A percentile compares a stretch with the other conserved stretches of the same genome.
Evolutionary conservation across 2,888 invertebrate genomes (phyloP).

Genomic region (Orthonychiurus folsomi): DNA sequence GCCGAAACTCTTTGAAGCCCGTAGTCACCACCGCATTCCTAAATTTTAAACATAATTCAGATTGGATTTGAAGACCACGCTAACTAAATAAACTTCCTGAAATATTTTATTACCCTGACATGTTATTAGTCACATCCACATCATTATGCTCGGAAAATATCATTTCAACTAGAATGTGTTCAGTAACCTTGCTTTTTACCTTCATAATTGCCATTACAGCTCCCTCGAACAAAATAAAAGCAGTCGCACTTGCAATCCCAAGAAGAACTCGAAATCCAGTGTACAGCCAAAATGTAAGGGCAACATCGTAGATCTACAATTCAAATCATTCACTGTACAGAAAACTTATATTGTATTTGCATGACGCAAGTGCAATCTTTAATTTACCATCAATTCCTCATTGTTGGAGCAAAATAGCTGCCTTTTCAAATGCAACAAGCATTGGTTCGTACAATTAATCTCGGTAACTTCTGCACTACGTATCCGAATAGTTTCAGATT

Average conservation of each 20-base stretch:
- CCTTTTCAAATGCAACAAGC: slow-evolving; percentile 28
- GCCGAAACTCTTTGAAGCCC: slow-evolving; percentile 67
- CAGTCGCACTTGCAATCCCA: slow-evolving; percentile 50
- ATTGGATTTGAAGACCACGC: slow-evolving; percentile 5
- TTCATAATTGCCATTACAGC: slow-evolving; percentile 65
- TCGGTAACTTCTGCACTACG: neutral
- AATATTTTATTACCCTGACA: neutral
- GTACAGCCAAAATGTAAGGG: slow-evolving; percentile 64
- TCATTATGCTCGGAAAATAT: no score
- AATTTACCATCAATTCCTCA: slow-evolving; percentile 18
- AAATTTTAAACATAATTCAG: slow-evolving; percentile 9
- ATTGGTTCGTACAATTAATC: slow-evolving; percentile 19
- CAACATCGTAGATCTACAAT: slow-evolving; percentile 48
- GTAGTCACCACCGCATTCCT: slow-evolving; percentile 56
- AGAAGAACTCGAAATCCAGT: slow-evolving; percentile 39
- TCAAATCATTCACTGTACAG: no score
- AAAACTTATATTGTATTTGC: neutral
- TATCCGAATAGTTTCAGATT: neutral
- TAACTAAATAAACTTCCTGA: slow-evolving; percentile 13
- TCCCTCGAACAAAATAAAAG: slow-evolving; percentile 69
- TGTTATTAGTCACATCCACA: no score
- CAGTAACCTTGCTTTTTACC: slow-evolving; percentile 19
- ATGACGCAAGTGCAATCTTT: neutral
- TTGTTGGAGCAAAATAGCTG: slow-evolving; percentile 26
- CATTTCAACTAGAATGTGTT: neutral